These are phyloP conservation scores for Scolanthus callimorphus DNA, from an alignment of 92 coral and sea anemone species.

Conservation along the genomic window DNA sequence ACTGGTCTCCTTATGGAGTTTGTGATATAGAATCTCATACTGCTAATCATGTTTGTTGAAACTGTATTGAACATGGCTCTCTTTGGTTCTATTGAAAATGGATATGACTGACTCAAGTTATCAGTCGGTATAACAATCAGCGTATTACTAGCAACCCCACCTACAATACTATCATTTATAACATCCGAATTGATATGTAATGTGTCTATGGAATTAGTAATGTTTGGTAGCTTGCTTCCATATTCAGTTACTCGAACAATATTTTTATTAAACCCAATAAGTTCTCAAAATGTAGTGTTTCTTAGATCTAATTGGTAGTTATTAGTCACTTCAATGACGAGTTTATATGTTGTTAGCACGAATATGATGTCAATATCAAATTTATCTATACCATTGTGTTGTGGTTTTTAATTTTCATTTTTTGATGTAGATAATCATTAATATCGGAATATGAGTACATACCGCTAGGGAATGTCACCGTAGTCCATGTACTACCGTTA, in stretches of 20 bases:
- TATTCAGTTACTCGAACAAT: conserved; percentile 4
- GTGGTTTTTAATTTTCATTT: background rate
- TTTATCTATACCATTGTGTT: background rate
- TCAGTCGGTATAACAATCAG: conserved; percentile 7
- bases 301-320: conserved; percentile 13
- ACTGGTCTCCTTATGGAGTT: conserved; percentile 20
- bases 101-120: background rate
- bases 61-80: conserved; percentile 5
- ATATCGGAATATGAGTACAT: conserved; percentile 12
- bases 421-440: conserved; percentile 17
- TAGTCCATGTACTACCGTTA: background rate
- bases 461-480: conserved; percentile 5
- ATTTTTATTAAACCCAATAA: conserved; percentile 11
- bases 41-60: background rate
- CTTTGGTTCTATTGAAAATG: conserved; percentile 6
- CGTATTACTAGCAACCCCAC: conserved; percentile 6
- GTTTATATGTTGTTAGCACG: conserved; percentile 11
- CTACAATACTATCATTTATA: conserved; percentile 15
- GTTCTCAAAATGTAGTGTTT: conserved; percentile 8
- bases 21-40: conserved; percentile 20
- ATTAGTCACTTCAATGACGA: background rate
- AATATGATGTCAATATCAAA: conserved; percentile 3
- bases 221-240: conserved; percentile 17
- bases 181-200: conserved; percentile 10
- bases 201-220: conserved; percentile 13